Evolutionary conservation across 2,888 invertebrate species (phyloP), one percentile per base, ranked within the genome.

Genomic region (Cyclophora punctaria): DNA sequence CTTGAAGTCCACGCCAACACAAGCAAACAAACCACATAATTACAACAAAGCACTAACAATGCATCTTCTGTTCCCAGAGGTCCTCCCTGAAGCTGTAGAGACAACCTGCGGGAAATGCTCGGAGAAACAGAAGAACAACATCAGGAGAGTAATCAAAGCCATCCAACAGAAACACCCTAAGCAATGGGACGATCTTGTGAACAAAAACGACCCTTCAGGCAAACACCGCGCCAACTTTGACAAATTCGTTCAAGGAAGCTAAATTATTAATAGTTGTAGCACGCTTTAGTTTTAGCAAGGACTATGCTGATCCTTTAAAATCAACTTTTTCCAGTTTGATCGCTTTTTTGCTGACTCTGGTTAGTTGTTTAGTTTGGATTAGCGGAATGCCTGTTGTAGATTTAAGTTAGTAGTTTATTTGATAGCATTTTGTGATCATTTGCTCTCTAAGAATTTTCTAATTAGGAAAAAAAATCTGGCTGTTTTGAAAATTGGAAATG

Each of bases 151-250:
- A 3, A 90, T 94, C 57, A 90, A 90, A 48, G 92, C 88, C 53
- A 89, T 95, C 60, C 91, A 93, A 56, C 88, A 92, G 56, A 90
- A 93, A 49, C 92, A 92, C 69, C 90, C 91, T 0, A 89, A 90
- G 0, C 85, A 91, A 69, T 95, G 93, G 92, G 90, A 91, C 3
- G 87, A 90, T 48, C 83, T 95, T 7, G 91, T 93, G 56, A 84
- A 81, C 57, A 94, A 94, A 77, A 95, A 92, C 71, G 95, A 95
- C 73, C 92, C 93, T 6, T 81, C 90, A 0, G 92, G 92, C 49
- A 75, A 89, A 52, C 91, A 93, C 84, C 90, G 90, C 59, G 83
- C 70, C 54, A 90, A 90, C 67, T 94, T 94, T 79, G 89, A 90
- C 61, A 88, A 89, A 58, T 89, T 89, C 69, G 75, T 87, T 59